A percentile compares a stretch with the other conserved stretches of the same genome.
These are phyloP conservation scores for Drosophila fungiperda DNA, from an alignment of 2,888 invertebrate genomes.

Conservation along the genomic window DNA sequence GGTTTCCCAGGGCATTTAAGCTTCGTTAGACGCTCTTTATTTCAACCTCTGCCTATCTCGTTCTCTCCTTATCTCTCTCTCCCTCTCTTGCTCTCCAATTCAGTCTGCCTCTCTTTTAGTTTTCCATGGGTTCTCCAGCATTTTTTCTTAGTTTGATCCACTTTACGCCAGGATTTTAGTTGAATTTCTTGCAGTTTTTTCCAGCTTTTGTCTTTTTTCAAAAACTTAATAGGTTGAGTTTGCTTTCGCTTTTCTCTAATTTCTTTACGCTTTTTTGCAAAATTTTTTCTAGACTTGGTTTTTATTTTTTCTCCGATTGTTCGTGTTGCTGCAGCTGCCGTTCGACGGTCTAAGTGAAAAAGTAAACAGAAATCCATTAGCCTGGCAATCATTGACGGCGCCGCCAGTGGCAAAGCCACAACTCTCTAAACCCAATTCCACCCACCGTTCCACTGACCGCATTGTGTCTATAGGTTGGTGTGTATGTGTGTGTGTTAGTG, in stretches of 20 bases:
- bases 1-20: constrained; percentile 3
- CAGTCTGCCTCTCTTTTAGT: constrained; percentile 1
- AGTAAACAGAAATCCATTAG: constrained; percentile 84
- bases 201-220: constrained; percentile 29
- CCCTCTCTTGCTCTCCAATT: too few relatives aligned
- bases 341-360: constrained; percentile 78
- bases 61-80: not conserved
- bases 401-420: constrained; percentile 39
- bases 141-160: constrained; percentile 66
- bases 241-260: constrained; percentile 78
- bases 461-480: constrained; percentile 6
- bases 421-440: not conserved
- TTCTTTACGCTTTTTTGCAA: constrained; percentile 75
- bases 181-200: constrained; percentile 73
- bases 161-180: constrained; percentile 75
- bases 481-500: constrained; percentile 16
- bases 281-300: constrained; percentile 38
- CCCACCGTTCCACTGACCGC: constrained; percentile 9
- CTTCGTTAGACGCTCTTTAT: not conserved
- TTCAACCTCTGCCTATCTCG: not conserved
- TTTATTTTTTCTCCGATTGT: constrained; percentile 35
- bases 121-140: constrained; percentile 13
- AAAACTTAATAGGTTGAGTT: constrained; percentile 38
- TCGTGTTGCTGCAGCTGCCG: constrained; percentile 28
- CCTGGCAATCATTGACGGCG: constrained; percentile 82